Evolutionary conservation across 2,113 vertebrate genomes (phyloP).

Genomic region (Pygoscelis adeliae): DNA sequence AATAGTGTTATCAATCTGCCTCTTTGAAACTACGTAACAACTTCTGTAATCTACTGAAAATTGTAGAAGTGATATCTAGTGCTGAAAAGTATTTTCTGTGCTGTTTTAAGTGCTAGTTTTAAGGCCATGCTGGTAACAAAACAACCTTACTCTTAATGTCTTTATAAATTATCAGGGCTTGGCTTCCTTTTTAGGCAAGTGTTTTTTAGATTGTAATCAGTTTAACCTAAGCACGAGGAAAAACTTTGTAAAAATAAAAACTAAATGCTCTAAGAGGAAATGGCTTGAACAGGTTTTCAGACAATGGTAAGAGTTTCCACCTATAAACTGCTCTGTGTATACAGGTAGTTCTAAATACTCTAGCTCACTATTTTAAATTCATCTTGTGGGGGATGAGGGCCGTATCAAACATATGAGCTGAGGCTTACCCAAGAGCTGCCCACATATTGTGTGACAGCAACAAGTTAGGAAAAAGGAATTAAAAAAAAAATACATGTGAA

Average conservation of each 20-base stretch:
- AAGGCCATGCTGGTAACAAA: background rate
- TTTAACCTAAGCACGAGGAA: conserved; percentile 69
- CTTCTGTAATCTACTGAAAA: background rate
- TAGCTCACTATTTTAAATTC: background rate
- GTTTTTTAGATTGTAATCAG: conserved; percentile 76
- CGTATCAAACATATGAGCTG: background rate
- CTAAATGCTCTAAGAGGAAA: conserved; percentile 75
- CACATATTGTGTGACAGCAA: background rate
- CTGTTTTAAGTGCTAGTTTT: background rate
- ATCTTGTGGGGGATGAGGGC: no score
- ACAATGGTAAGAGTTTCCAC: conserved; percentile 39
- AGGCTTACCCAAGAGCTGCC: background rate
- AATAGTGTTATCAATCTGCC: background rate
- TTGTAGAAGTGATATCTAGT: background rate
- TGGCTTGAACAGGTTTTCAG: conserved; percentile 58
- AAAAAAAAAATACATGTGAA: rapidly evolving
- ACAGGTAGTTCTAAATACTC: background rate
- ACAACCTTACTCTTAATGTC: background rate
- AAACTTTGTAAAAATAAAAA: conserved; percentile 72
- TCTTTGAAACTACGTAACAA: background rate
- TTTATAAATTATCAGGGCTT: conserved; percentile 65
- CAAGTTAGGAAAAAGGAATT: background rate
- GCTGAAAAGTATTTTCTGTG: background rate
- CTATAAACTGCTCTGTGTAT: background rate
- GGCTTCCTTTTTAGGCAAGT: conserved; percentile 75